These are phyloP conservation scores for Petrolisthes cinctipes DNA, from an alignment of 2,888 invertebrate species.

Conservation along the genomic window DNA sequence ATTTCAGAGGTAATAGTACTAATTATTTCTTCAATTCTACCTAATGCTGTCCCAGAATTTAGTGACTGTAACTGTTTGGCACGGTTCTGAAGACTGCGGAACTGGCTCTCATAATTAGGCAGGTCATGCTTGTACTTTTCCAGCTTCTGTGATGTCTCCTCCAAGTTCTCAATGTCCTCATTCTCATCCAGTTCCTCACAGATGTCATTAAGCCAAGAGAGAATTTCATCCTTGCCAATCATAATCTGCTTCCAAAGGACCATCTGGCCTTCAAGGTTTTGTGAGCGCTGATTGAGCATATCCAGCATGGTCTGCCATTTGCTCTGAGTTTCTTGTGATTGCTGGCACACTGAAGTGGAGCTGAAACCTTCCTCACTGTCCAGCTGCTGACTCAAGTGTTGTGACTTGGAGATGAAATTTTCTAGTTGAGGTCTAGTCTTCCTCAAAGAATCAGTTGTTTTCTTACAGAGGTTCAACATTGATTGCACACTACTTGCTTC, in stretches of 20 bases:
- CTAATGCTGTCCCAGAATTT: constrained; percentile 79
- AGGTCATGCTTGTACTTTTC: constrained; percentile 88
- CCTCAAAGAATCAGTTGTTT: constrained; percentile 80
- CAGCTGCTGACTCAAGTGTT: constrained; percentile 79
- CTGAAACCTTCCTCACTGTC: constrained; percentile 79
- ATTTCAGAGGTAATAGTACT: constrained; percentile 66
- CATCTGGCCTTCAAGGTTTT: constrained; percentile 87
- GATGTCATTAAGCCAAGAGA: constrained; percentile 87
- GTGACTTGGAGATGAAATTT: constrained; percentile 82
- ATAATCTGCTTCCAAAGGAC: constrained; percentile 95
- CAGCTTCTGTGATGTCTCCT: constrained; percentile 82
- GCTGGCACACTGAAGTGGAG: constrained; percentile 70
- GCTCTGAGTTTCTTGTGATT: constrained; percentile 67
- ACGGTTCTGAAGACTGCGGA: constrained; percentile 83
- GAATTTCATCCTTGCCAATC: constrained; percentile 84
- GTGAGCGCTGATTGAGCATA: constrained; percentile 79
- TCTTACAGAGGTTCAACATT: constrained; percentile 73
- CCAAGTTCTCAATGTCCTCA: constrained; percentile 83
- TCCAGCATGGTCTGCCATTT: constrained; percentile 70
- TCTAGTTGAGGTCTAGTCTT: constrained; percentile 82
- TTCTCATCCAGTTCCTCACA: constrained; percentile 83
- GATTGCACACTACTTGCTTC: constrained; percentile 60
- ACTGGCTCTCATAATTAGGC: constrained; percentile 81
- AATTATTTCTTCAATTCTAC: constrained; percentile 69
- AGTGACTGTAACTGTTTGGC: constrained; percentile 83